Conservation (phyloP, 2,888 invertebrate genomes). For the Orchesellides sinensis region DNA sequence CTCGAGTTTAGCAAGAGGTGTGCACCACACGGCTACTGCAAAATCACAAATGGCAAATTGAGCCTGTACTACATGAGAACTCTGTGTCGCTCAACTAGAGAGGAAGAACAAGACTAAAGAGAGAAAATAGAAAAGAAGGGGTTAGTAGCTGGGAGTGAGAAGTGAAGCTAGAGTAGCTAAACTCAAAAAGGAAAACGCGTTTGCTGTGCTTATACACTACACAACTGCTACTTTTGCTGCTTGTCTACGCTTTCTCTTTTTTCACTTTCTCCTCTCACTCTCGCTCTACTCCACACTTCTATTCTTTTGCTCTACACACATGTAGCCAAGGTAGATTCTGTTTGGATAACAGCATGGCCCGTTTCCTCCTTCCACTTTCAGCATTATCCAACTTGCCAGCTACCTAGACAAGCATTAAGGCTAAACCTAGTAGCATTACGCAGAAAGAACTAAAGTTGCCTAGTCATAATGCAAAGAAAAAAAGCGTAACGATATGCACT, state of each 20-base stretch:
- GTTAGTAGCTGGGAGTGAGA: slow-evolving; percentile 4
- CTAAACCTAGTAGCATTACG: slow-evolving; percentile 15
- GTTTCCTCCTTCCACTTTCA: slow-evolving; percentile 50
- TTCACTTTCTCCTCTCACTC: not conserved
- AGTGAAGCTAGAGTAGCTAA: slow-evolving; percentile 17
- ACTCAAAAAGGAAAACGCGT: not conserved
- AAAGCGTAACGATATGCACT: no score
- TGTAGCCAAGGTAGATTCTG: not conserved
- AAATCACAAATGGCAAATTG: slow-evolving; percentile 6
- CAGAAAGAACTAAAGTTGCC: no score
- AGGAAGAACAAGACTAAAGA: slow-evolving; percentile 37
- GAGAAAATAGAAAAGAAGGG: slow-evolving; percentile 14
- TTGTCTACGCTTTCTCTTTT: not conserved
- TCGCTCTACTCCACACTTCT: not conserved
- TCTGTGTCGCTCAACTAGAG: slow-evolving; percentile 22
- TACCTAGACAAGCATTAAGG: slow-evolving; percentile 42
- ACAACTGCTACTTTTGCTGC: not conserved
- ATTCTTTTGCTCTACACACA: slow-evolving; percentile 4
- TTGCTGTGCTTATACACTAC: no score
- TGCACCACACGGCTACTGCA: not conserved
- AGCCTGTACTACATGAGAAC: not conserved
- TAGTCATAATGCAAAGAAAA: no score
- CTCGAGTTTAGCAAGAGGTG: not conserved
- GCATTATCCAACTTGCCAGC: slow-evolving; percentile 48
- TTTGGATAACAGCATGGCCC: slow-evolving; percentile 17